A percentile compares a stretch with the other conserved stretches of the same genome.
Evolutionary conservation across 2,113 vertebrate species (phyloP).

Genomic region (Propithecus coquereli): DNA sequence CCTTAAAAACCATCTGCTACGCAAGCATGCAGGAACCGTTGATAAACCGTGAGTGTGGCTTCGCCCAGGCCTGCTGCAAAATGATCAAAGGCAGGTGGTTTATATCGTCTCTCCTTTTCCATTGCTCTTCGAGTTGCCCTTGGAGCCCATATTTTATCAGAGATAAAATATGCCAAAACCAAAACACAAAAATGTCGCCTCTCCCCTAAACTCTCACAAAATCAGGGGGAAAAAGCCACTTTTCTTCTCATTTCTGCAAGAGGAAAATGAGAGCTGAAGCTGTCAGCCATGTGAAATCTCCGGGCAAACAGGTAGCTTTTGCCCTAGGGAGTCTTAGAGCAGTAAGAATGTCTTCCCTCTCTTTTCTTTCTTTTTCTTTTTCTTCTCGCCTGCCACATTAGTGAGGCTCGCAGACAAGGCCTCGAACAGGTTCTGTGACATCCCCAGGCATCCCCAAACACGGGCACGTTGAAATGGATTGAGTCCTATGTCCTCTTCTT

Average conservation of each 20-base stretch:
- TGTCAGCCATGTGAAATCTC: rapidly evolving
- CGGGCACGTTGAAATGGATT: rapidly evolving
- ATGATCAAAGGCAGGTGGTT: not conserved
- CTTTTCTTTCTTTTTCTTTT: not conserved
- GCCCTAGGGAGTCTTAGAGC: not conserved
- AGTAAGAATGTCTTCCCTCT: not conserved
- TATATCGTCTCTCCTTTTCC: not conserved
- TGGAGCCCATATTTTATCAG: not conserved
- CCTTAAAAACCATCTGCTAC: not conserved
- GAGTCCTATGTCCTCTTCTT: not conserved
- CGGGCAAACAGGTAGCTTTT: not conserved
- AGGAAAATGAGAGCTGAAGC: not conserved
- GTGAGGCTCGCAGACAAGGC: not conserved
- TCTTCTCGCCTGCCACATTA: not conserved
- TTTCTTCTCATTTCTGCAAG: not conserved
- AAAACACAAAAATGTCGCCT: not conserved
- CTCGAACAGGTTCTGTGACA: not conserved
- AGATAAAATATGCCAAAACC: not conserved
- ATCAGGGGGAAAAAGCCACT: not conserved
- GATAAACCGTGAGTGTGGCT: not conserved
- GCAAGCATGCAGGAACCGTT: not conserved
- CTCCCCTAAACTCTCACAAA: not conserved
- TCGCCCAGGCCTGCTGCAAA: not conserved
- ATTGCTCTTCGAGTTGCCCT: not conserved
- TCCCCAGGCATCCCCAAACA: not conserved